Conservation (phyloP, 2,113 vertebrate genomes). For the Nesoenas mayeri region DNA sequence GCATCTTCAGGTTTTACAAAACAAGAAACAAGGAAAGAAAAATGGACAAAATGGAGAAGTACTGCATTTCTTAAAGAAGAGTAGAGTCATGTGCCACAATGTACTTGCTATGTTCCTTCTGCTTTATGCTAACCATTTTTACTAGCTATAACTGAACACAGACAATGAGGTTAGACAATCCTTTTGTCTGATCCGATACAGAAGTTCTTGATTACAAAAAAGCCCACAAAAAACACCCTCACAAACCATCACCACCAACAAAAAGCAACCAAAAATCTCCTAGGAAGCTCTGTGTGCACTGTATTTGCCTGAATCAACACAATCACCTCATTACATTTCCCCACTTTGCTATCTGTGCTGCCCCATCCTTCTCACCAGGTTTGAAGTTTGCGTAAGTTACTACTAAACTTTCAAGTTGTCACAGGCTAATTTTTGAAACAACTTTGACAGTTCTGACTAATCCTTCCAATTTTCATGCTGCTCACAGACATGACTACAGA, state of each 20-base stretch:
- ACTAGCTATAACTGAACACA: neutral
- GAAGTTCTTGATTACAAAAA: neutral
- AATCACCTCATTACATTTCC: neutral
- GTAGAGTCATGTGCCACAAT: neutral
- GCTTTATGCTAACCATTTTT: neutral
- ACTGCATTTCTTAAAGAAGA: neutral
- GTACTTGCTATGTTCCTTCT: neutral
- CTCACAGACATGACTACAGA: neutral
- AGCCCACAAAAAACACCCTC: neutral
- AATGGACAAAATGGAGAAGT: neutral
- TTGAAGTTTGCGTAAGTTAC: neutral
- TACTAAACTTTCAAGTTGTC: neutral
- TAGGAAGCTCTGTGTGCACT: accelerated
- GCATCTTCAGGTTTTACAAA: neutral
- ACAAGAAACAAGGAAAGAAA: neutral
- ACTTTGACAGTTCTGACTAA: neutral
- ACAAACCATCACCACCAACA: no score
- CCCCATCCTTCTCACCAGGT: accelerated
- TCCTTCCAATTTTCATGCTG: neutral
- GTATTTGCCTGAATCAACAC: neutral
- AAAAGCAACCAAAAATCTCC: neutral
- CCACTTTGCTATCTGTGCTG: neutral
- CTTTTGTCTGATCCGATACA: neutral
- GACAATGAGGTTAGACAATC: neutral
- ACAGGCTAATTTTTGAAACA: neutral